These are phyloP conservation scores for Orthonyx spaldingii DNA, from an alignment of 2,113 vertebrate genomes.

Conservation along the genomic window DNA sequence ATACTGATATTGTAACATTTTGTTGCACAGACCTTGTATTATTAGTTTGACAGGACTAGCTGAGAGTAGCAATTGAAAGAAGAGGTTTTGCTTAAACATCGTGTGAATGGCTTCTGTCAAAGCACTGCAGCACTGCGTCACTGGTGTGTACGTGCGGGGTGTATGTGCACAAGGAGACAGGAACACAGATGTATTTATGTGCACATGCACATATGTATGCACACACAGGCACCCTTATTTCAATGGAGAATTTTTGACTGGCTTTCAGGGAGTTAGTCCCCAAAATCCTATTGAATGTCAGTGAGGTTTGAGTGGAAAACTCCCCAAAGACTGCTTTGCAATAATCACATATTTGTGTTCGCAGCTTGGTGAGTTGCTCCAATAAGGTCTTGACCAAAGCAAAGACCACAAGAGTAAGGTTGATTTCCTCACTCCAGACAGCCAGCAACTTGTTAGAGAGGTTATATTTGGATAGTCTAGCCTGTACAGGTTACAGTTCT, in stretches of 20 bases:
- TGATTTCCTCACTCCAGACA: background rate
- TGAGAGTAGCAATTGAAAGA: slow-evolving; percentile 17
- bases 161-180: background rate
- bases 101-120: slow-evolving; percentile 3
- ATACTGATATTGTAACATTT: slow-evolving; percentile 54
- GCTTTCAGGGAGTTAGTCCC: background rate
- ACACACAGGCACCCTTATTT: background rate
- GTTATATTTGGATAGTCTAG: background rate
- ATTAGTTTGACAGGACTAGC: slow-evolving; percentile 50
- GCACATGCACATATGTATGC: background rate
- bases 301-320: background rate
- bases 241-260: background rate
- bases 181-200: background rate
- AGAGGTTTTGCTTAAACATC: background rate
- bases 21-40: slow-evolving; percentile 9
- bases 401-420: background rate
- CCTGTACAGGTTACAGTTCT: background rate
- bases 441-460: background rate
- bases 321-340: background rate
- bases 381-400: background rate
- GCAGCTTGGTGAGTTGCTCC: background rate
- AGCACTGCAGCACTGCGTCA: background rate
- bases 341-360: background rate
- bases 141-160: background rate
- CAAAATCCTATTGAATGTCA: background rate